Evolutionary conservation across 2,113 vertebrate genomes (phyloP), one percentile per base, ranked within the genome.

Genomic region (Callospermophilus lateralis): DNA sequence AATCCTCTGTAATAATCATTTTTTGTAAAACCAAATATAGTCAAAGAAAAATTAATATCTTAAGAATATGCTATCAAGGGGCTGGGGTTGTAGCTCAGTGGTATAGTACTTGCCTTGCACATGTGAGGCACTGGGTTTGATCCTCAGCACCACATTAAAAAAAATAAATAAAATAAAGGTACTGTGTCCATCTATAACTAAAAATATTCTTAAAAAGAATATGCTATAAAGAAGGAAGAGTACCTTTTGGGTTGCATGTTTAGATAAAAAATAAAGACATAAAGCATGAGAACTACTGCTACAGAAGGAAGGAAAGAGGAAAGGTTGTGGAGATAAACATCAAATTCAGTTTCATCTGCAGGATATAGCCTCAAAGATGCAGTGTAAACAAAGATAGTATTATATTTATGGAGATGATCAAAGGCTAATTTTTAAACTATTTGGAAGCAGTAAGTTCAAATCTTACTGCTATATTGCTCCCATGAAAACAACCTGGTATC

Each of bases 1-100:
- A 99, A 97, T 99, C 99, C 95, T 99, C 99, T 0, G 99, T 99
- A 97, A 98, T 97, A 92, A 99, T 98, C 97, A 99, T 98, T 84
- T 98, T 98, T 98, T 98, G 98, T 99, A 96, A 96, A 93, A 97
- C 78, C 89, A 88, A 95, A 89, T n/a, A 34, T 13, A 96, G 98
- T 99, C 98, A 99, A 99, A 98, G 99, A 98, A 93, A 96, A 92
- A 96, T n/a, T 65, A 84, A 3, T 68, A 96, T 68, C 68, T 95
- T 96, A 78, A 87, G 48, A 89, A 45, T 84, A 96, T 91, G 45
- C 37, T 94, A 88, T 39, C 6, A 73, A 79, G 48, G 48, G 48
- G 48, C 48, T 51, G 48, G 48, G 48, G 48, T 51, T 51, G 48
- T 13, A 51, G 48, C 48, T 51, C 12, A 51, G 48, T 51, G 48